These are phyloP conservation scores for Gallinago nigripennis DNA, from an alignment of 2,797 vertebrate species.

Conservation along the genomic window DNA sequence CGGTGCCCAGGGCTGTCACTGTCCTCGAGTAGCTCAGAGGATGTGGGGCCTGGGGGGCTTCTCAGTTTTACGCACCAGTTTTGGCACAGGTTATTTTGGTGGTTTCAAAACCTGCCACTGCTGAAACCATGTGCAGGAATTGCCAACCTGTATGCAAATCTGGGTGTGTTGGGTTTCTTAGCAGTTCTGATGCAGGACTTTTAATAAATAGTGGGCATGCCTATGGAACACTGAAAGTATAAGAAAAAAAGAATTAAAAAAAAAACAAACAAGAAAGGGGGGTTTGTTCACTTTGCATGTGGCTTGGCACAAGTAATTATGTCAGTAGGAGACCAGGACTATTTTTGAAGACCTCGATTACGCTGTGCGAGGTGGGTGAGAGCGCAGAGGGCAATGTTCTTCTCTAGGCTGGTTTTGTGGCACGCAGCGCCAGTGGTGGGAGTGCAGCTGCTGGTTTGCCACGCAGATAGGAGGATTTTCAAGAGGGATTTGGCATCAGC, in stretches of 20 bases:
- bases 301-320: not conserved
- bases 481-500: rapidly evolving
- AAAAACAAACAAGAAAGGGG: not conserved
- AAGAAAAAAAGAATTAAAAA: not conserved
- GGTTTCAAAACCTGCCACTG: not conserved
- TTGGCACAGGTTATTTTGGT: not conserved
- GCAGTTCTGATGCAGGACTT: not conserved
- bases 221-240: not conserved
- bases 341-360: not conserved
- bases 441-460: not conserved
- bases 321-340: not conserved
- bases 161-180: not conserved
- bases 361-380: rapidly evolving
- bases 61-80: not conserved
- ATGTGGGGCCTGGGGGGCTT: not conserved
- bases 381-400: rapidly evolving
- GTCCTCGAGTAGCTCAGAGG: not conserved
- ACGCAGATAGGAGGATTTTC: not conserved
- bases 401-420: not conserved
- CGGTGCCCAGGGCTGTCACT: not conserved
- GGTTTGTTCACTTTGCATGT: conserved; percentile 13
- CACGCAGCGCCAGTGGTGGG: not conserved
- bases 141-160: conserved; percentile 8
- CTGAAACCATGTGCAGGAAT: not conserved
- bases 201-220: not conserved